Percentiles rank a stretch among this genome's conserved stretches.
Evolutionary conservation across 2,797 vertebrate species (phyloP).

Genomic region (Zenarchopterus dispar): DNA sequence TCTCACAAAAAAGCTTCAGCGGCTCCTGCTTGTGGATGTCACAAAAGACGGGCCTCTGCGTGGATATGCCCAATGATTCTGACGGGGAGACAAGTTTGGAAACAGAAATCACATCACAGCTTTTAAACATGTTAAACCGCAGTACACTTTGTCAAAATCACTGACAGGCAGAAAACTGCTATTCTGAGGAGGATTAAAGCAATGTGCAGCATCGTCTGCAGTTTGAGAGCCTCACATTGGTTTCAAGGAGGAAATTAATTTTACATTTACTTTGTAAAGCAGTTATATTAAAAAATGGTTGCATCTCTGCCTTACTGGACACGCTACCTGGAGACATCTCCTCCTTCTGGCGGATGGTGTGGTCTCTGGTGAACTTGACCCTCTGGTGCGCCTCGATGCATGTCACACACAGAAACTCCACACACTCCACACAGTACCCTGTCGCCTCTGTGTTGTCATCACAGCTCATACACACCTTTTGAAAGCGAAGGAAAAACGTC

Average conservation of each 20-base stretch:
- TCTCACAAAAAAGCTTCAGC: constrained; percentile 97
- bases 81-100: constrained; percentile 14
- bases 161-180: background rate
- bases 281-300: too few species aligned
- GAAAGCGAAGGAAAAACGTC: background rate
- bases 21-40: constrained; percentile 97
- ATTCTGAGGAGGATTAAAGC: background rate
- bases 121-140: background rate
- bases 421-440: constrained; percentile 97
- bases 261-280: too few species aligned
- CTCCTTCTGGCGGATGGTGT: constrained; percentile 96
- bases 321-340: constrained; percentile 93
- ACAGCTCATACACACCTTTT: constrained; percentile 95
- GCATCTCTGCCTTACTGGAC: too few species aligned
- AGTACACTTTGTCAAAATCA: background rate
- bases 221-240: too few species aligned
- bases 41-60: constrained; percentile 94
- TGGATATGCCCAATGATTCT: constrained; percentile 91
- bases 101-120: background rate
- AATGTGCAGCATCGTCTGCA: too few species aligned
- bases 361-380: constrained; percentile 98
- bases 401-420: constrained; percentile 96
- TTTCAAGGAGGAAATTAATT: too few species aligned
- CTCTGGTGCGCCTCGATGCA: constrained; percentile 97
- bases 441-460: constrained; percentile 97